Percentiles rank a stretch among this genome's conserved stretches.
phyloP scores from a whole-genome alignment of 2,113 vertebrate species.

The Varanus komodoensis region DNA sequence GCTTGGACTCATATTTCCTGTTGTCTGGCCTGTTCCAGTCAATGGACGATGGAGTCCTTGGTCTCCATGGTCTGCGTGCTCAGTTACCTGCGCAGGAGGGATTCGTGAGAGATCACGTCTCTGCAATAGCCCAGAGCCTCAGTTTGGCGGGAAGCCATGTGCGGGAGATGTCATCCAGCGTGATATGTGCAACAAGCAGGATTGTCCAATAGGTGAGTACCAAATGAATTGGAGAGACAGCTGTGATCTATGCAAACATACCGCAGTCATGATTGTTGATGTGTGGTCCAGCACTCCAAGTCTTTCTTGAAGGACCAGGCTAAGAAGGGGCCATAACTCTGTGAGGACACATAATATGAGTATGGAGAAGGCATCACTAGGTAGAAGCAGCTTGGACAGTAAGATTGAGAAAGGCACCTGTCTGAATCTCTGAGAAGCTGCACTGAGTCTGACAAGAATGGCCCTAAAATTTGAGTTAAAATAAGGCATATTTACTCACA shows the following conservation, averaged over 20 bases:
- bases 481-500: background rate
- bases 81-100: conserved; percentile 91
- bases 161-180: conserved; percentile 83
- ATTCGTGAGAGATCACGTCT: conserved; percentile 84
- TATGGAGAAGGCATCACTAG: background rate
- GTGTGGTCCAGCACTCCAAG: background rate
- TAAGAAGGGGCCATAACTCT: background rate
- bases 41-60: conserved; percentile 96
- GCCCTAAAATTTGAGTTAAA: background rate
- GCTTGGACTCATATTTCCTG: conserved; percentile 18
- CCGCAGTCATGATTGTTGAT: background rate
- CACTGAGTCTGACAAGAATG: background rate
- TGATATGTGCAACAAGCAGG: conserved; percentile 88
- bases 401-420: background rate
- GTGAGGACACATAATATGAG: background rate
- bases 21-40: conserved; percentile 74
- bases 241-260: background rate
- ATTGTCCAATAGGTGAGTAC: conserved; percentile 89
- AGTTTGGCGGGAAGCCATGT: conserved; percentile 88
- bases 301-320: background rate
- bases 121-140: conserved; percentile 92
- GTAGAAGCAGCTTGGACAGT: background rate
- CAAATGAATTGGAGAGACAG: background rate
- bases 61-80: conserved; percentile 95
- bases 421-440: background rate